These are phyloP conservation scores for Ictidomys tridecemlineatus DNA, from an alignment of 2,113 vertebrate species.

Conservation along the genomic window DNA sequence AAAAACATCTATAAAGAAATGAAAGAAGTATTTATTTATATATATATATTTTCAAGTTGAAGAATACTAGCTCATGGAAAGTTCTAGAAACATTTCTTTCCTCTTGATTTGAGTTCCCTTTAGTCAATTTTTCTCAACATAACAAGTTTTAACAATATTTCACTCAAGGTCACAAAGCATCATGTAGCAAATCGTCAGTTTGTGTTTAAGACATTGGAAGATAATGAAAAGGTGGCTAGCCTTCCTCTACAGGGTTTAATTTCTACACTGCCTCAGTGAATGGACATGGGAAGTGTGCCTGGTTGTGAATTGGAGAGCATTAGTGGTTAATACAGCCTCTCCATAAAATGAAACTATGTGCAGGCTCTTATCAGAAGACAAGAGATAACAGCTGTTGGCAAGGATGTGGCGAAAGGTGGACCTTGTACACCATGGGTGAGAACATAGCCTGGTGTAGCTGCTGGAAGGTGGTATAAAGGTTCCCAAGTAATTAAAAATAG, in stretches of 20 bases:
- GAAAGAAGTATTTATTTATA: neutral
- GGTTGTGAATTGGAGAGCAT: neutral
- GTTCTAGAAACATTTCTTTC: constrained; percentile 56
- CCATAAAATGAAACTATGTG: neutral
- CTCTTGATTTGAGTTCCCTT: neutral
- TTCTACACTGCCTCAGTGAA: neutral
- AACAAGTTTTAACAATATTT: constrained; percentile 27
- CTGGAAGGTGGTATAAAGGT: neutral
- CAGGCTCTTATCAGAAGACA: neutral
- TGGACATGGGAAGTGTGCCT: neutral
- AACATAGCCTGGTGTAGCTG: neutral
- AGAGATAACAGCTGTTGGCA: neutral
- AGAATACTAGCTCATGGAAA: constrained; percentile 41
- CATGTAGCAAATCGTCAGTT: constrained; percentile 28
- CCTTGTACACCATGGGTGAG: neutral
- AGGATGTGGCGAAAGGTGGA: neutral
- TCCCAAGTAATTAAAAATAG: constrained; percentile 43
- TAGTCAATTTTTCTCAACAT: constrained; percentile 12
- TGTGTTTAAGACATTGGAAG: constrained; percentile 43
- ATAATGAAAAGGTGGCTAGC: neutral
- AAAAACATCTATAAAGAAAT: neutral
- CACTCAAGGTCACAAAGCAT: neutral
- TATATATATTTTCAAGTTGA: constrained; percentile 15
- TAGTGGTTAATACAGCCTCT: neutral
- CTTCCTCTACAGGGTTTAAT: neutral